These are phyloP conservation scores for Gambusia affinis DNA, from an alignment of 2,113 vertebrate species.

Conservation along the genomic window DNA sequence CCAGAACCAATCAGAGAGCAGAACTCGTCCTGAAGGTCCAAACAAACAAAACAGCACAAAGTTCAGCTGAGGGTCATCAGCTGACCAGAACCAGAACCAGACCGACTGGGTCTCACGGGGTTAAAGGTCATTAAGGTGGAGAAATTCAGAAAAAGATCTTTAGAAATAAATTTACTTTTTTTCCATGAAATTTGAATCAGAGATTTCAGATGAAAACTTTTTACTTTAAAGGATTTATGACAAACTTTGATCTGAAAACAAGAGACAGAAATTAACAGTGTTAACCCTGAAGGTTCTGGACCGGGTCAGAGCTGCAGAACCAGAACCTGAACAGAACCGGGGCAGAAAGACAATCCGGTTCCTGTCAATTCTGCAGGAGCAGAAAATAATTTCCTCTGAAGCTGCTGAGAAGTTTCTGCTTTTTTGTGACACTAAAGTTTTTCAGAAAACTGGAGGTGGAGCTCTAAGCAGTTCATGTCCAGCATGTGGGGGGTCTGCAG, in stretches of 20 bases:
- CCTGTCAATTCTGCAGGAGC: no score
- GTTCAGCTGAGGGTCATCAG: not conserved
- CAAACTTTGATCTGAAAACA: not conserved
- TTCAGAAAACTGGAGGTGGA: no score
- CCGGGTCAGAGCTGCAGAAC: not conserved
- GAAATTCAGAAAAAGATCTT: not conserved
- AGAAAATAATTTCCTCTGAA: no score
- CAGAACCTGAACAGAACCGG: not conserved
- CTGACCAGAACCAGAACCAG: no score
- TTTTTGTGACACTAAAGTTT: no score
- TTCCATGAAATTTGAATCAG: not conserved
- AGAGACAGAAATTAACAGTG: not conserved
- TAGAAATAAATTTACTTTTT: not conserved
- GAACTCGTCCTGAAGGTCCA: not conserved
- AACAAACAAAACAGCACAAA: not conserved
- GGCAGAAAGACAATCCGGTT: no score
- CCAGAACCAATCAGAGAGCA: conserved; percentile 39
- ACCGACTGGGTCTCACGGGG: no score
- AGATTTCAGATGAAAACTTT: not conserved
- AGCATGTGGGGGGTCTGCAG: no score
- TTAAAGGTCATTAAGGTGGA: not conserved
- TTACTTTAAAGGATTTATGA: not conserved
- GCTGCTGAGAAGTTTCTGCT: no score
- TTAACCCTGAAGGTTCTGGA: not conserved
- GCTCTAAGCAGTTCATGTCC: no score